Conservation (phyloP, 2,113 vertebrate genomes). For the Albula glossodonta region DNA sequence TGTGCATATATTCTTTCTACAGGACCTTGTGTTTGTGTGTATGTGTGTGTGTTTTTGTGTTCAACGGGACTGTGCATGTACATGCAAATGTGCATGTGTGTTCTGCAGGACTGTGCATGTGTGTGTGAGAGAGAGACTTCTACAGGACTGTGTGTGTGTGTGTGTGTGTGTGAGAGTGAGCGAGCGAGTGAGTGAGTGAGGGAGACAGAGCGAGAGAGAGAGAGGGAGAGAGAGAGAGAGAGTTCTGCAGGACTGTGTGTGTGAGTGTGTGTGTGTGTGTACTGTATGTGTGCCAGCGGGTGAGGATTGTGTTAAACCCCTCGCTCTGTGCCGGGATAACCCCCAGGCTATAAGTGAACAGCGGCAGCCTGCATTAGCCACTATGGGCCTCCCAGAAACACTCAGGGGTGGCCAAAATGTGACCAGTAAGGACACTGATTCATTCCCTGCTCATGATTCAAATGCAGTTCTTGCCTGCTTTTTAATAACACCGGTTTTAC, state of each 20-base stretch:
- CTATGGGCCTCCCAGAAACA: background rate
- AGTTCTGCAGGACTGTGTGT: background rate
- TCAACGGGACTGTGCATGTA: background rate
- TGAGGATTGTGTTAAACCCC: background rate
- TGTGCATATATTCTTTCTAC: too few species aligned
- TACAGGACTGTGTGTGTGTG: too few species aligned
- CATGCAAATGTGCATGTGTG: too few species aligned
- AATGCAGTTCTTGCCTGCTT: background rate
- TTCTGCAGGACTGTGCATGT: too few species aligned
- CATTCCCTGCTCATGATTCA: background rate
- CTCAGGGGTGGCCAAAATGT: background rate
- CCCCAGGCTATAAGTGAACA: background rate
- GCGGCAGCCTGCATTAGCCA: background rate
- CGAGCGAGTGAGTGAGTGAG: background rate
- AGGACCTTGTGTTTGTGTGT: background rate
- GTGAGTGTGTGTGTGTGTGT: background rate
- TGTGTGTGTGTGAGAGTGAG: too few species aligned
- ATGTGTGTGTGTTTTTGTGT: background rate
- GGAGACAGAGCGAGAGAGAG: too few species aligned
- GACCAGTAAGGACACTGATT: background rate
- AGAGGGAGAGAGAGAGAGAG: too few species aligned
- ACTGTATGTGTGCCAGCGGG: background rate
- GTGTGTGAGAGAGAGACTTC: too few species aligned
- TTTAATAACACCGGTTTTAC: background rate
- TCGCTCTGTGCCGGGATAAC: background rate